phyloP scores from a whole-genome alignment of 2,888 invertebrate genomes.

The Agrotis ipsilon region DNA sequence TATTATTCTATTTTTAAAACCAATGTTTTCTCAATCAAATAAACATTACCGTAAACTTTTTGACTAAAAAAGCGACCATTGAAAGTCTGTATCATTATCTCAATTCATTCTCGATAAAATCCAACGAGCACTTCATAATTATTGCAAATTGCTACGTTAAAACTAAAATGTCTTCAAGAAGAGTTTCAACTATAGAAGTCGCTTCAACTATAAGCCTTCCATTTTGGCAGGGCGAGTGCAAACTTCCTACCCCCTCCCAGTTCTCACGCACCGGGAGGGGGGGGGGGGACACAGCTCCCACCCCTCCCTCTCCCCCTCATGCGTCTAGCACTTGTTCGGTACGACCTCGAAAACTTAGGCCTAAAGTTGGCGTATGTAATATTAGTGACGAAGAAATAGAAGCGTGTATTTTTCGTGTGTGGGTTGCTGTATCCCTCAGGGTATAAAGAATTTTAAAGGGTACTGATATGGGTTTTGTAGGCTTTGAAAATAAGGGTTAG shows the following conservation, averaged over 20 bases:
- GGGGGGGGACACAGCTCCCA: conserved; percentile 60
- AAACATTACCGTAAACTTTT: neutral
- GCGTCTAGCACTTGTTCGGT: conserved; percentile 82
- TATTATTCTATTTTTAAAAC: neutral
- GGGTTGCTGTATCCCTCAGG: conserved; percentile 35
- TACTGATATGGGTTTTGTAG: conserved; percentile 14
- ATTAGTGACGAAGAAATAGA: conserved; percentile 58
- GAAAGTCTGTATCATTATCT: conserved; percentile 2
- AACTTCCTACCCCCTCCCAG: conserved; percentile 72
- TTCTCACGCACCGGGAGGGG: conserved; percentile 69
- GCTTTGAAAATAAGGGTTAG: conserved; percentile 26
- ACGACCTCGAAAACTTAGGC: conserved; percentile 85
- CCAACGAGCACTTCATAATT: conserved; percentile 37
- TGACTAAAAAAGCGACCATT: neutral
- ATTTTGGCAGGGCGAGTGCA: conserved; percentile 78
- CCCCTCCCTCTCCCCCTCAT: conserved; percentile 64
- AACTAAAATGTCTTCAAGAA: conserved; percentile 59
- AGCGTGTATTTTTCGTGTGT: conserved; percentile 56
- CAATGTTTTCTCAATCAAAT: conserved; percentile 5
- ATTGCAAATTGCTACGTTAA: conserved; percentile 59
- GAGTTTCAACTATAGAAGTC: conserved; percentile 68
- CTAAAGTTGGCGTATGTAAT: conserved; percentile 63
- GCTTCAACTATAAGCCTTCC: conserved; percentile 72
- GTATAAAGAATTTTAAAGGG: conserved; percentile 39
- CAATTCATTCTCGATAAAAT: conserved; percentile 47